A percentile compares a stretch with the other conserved stretches of the same genome.
These are phyloP conservation scores for Cryptoprocta ferox DNA, from an alignment of 2,797 vertebrate genomes.

Conservation along the genomic window DNA sequence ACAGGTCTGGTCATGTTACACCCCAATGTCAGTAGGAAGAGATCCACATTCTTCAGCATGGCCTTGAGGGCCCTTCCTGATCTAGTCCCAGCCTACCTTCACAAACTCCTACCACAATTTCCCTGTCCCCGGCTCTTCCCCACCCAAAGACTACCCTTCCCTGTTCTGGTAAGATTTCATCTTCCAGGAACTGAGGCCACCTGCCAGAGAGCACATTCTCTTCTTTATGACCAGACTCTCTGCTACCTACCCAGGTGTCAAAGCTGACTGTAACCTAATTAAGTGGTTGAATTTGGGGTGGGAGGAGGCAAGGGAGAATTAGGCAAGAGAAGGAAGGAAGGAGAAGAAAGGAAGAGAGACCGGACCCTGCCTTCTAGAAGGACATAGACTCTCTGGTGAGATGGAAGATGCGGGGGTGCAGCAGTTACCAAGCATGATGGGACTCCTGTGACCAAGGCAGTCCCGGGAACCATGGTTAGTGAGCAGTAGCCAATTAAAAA, in stretches of 20 bases:
- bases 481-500: neutral
- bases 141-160: neutral
- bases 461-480: neutral
- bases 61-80: neutral
- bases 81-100: neutral
- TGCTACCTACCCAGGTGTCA: neutral
- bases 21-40: neutral
- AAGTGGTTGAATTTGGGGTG: neutral
- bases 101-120: neutral
- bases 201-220: neutral
- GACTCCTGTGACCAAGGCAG: neutral
- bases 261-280: neutral
- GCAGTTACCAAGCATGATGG: too few species aligned
- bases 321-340: neutral
- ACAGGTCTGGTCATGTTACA: neutral
- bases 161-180: neutral
- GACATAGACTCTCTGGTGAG: neutral
- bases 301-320: neutral
- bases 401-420: neutral
- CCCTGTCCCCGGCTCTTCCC: neutral
- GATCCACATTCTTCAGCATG: neutral
- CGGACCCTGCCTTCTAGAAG: neutral
- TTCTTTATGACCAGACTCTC: neutral
- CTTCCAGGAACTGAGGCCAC: neutral
- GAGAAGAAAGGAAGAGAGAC: neutral